A percentile compares a stretch with the other conserved stretches of the same genome.
Conservation (phyloP, 92 coral and sea anemone genomes). For the Diadumene lineata region DNA sequence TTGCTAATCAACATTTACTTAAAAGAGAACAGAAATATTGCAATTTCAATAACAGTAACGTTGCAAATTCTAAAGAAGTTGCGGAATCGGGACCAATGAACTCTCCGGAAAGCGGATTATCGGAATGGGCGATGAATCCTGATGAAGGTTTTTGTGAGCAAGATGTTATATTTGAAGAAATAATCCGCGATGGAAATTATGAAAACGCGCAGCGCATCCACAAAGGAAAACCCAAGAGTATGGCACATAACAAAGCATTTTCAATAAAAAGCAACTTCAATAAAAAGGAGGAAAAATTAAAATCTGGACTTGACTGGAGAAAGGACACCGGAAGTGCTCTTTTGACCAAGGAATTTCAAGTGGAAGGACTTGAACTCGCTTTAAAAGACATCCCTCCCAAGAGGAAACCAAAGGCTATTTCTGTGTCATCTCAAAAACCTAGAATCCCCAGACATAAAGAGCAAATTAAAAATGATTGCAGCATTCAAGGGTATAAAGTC, state of each 20-base stretch:
- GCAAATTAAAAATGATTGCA: neutral
- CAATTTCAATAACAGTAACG: neutral
- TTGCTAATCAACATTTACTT: no score
- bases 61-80: neutral
- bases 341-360: constrained; percentile 9
- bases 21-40: no score
- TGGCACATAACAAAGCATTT: neutral
- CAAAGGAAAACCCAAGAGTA: neutral
- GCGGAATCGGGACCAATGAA: neutral
- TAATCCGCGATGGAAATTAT: neutral
- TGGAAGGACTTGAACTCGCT: constrained; percentile 23
- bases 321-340: neutral
- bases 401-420: constrained; percentile 11
- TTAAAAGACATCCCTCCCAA: neutral
- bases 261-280: neutral
- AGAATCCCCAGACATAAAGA: constrained; percentile 7
- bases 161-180: constrained; percentile 29
- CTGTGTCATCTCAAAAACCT: neutral
- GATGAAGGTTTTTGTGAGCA: neutral
- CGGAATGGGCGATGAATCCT: neutral
- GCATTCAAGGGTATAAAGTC: constrained; percentile 23
- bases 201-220: neutral
- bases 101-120: neutral
- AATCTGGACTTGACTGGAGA: constrained; percentile 6
- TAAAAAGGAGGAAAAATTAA: neutral